Conservation (phyloP, 2,888 invertebrate species). For the Thyatira batis region DNA sequence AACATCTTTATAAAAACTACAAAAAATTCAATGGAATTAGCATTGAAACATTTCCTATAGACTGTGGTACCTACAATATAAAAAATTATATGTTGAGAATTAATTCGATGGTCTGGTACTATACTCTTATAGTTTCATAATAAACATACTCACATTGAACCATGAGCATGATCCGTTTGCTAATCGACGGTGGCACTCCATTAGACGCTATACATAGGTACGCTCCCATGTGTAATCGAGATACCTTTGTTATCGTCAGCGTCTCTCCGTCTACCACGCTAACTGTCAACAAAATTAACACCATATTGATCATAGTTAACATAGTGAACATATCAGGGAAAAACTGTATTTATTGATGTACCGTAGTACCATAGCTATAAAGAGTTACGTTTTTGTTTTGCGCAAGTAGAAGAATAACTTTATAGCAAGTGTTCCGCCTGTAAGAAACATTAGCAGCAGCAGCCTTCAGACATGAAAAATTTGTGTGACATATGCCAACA, state of each 20-base stretch:
- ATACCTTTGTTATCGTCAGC: constrained; percentile 92
- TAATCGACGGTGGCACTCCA: constrained; percentile 95
- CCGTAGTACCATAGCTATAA: no score
- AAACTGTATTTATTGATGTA: no score
- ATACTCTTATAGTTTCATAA: constrained; percentile 7
- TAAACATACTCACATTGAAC: constrained; percentile 88
- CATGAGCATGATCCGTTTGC: constrained; percentile 91
- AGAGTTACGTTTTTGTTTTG: no score
- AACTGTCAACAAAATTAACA: constrained; percentile 76
- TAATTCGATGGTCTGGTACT: not conserved
- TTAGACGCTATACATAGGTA: constrained; percentile 97
- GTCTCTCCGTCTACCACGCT: constrained; percentile 94
- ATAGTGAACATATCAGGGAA: not conserved
- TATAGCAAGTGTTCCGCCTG: no score
- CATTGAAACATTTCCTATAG: no score
- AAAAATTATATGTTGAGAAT: not conserved
- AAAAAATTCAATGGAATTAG: no score
- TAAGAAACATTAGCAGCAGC: no score
- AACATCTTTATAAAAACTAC: no score
- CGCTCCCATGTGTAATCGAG: constrained; percentile 95
- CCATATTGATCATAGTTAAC: not conserved
- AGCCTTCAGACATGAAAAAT: no score
- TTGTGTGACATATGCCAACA: no score
- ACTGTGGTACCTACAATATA: not conserved
- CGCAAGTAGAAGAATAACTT: no score